Conservation (phyloP, 2,113 vertebrate genomes). For the Aptenodytes forsteri region DNA sequence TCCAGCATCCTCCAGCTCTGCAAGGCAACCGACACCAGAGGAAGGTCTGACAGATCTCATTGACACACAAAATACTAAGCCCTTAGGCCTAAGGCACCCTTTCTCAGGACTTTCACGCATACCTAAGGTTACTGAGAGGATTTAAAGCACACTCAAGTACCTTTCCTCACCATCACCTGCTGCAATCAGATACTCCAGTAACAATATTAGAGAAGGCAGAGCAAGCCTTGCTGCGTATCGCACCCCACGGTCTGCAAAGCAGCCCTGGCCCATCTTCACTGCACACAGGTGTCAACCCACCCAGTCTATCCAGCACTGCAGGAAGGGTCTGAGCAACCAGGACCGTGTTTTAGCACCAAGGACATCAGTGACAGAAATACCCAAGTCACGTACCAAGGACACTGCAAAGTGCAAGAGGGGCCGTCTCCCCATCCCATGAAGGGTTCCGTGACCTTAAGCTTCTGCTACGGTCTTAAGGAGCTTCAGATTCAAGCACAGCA, state of each 20-base stretch:
- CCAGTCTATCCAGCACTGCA: neutral
- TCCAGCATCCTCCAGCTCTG: neutral
- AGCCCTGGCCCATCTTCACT: neutral
- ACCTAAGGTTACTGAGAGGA: neutral
- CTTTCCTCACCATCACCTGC: neutral
- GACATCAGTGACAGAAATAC: neutral
- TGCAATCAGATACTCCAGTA: neutral
- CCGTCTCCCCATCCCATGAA: neutral
- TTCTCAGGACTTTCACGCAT: neutral
- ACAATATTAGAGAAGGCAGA: neutral
- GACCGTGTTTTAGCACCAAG: neutral
- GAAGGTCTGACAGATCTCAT: neutral
- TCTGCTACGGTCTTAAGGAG: neutral
- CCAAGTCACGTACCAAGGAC: neutral
- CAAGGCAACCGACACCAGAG: neutral
- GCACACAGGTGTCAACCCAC: rapidly evolving
- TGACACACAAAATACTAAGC: neutral
- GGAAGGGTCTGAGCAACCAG: neutral
- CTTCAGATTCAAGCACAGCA: neutral
- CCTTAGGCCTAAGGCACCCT: neutral
- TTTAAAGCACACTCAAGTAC: neutral
- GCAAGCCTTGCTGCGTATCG: rapidly evolving
- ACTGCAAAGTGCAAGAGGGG: neutral
- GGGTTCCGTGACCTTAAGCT: neutral
- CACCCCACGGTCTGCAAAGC: neutral